Evolutionary conservation across 1,140 invertebrate genomes (phyloP), one percentile per base, ranked within the genome.

Genomic region (Popillia japonica): DNA sequence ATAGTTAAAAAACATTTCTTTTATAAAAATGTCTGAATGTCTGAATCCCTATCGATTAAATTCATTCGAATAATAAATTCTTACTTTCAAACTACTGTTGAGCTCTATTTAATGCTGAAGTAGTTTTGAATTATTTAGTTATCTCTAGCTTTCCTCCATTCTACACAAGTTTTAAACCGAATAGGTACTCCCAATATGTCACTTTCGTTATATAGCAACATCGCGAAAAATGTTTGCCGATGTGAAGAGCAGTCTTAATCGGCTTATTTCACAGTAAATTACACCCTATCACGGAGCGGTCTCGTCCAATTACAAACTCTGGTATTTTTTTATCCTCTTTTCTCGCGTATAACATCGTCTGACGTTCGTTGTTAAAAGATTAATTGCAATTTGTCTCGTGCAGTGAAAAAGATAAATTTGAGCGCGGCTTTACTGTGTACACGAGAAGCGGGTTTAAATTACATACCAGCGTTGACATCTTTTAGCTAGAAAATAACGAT

Each of bases 361-460:
- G 61, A 55, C 48, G 48, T 14, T n/a, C 48, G 48, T 55, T 55
- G 48, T 17, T 68, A 34, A 68, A 68, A 34, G 61, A 68, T 68
- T 68, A 68, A 68, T 68, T 68, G 61, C 61, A 68, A 68, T 68
- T 68, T 68, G 61, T 68, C 61, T 68, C 61, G 61, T 34, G 27
- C 27, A 68, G 27, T 22, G 61, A 68, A 23, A 27, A 34, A 68
- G 27, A 68, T 68, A 55, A 55, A 55, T 34, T 34, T 22, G 10
- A 68, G 17, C 22, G 61, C 4, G 48, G 48, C 14, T n/a, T n/a
- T 55, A 55, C 48, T 14, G 14, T 14, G 61, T n/a, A 34, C n/a
- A 61, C 61, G 61, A 23, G 22, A 20, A 27, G 61, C 61, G 61
- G 61, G 61, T 68, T 68, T 23, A 68, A 68, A 23, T 68, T 68